Evolutionary conservation across 2,113 vertebrate genomes (phyloP).

Genomic region (Merops nubicus): DNA sequence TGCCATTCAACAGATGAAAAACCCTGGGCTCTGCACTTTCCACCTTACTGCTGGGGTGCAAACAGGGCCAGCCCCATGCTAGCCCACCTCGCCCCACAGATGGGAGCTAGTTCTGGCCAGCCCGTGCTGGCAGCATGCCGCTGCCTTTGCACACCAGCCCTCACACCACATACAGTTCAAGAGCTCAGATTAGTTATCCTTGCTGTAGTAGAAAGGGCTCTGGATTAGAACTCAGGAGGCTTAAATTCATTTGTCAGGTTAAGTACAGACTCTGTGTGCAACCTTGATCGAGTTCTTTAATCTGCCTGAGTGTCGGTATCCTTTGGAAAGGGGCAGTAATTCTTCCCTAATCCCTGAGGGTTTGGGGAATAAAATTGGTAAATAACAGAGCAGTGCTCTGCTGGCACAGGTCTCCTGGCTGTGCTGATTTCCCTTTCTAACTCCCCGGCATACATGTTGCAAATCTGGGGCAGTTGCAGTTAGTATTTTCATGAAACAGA

Average conservation of each 20-base stretch:
- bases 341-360: background rate
- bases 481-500: slow-evolving; percentile 27
- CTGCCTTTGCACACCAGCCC: background rate
- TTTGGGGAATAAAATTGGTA: background rate
- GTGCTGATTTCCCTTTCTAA: background rate
- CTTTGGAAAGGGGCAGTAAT: slow-evolving; percentile 20
- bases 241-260: slow-evolving; percentile 39
- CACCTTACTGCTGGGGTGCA: background rate
- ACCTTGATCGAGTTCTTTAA: background rate
- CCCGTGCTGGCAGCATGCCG: background rate
- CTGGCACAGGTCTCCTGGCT: background rate
- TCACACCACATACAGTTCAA: background rate
- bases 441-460: background rate
- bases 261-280: background rate
- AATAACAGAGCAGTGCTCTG: background rate
- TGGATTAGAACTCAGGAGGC: background rate
- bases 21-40: background rate
- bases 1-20: background rate
- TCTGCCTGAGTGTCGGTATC: background rate
- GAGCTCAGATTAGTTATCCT: background rate
- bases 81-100: background rate
- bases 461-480: background rate
- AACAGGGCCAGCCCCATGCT: accelerated
- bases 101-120: background rate
- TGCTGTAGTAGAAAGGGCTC: background rate